Conservation (phyloP, 2,797 vertebrate species). For the Neomorphus geoffroyi region DNA sequence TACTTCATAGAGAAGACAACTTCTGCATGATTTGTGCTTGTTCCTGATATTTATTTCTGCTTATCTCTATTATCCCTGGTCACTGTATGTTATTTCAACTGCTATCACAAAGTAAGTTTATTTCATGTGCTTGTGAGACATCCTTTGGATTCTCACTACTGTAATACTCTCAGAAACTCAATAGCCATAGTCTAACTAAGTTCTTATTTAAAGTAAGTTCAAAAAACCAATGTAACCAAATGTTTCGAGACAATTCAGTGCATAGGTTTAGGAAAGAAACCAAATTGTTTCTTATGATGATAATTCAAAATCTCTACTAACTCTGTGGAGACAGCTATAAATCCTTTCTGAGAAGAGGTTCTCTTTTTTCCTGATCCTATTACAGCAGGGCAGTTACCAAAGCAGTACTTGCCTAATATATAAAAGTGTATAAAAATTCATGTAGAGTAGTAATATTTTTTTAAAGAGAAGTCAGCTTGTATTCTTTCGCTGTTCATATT, state of each 20-base stretch:
- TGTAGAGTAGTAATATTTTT: neutral
- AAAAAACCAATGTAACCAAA: neutral
- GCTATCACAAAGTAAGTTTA: neutral
- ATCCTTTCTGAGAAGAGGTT: neutral
- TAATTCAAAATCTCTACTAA: neutral
- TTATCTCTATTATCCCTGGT: neutral
- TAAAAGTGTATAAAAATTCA: neutral
- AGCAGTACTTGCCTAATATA: neutral
- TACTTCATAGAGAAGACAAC: neutral
- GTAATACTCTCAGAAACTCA: neutral
- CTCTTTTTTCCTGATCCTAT: constrained; percentile 2
- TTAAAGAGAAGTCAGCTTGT: neutral
- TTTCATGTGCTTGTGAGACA: neutral
- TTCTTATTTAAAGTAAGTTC: neutral
- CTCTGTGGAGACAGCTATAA: neutral
- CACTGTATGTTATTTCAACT: neutral
- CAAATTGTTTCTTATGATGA: neutral
- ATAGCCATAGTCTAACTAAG: neutral
- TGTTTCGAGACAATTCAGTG: neutral
- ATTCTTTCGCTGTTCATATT: neutral
- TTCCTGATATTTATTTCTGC: neutral
- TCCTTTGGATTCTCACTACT: neutral
- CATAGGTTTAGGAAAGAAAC: neutral
- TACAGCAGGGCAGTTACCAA: neutral
- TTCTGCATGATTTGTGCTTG: neutral